A percentile compares a stretch with the other conserved stretches of the same genome.
These are phyloP conservation scores for Gyps fulvus DNA, from an alignment of 2,113 vertebrate species.

Conservation along the genomic window DNA sequence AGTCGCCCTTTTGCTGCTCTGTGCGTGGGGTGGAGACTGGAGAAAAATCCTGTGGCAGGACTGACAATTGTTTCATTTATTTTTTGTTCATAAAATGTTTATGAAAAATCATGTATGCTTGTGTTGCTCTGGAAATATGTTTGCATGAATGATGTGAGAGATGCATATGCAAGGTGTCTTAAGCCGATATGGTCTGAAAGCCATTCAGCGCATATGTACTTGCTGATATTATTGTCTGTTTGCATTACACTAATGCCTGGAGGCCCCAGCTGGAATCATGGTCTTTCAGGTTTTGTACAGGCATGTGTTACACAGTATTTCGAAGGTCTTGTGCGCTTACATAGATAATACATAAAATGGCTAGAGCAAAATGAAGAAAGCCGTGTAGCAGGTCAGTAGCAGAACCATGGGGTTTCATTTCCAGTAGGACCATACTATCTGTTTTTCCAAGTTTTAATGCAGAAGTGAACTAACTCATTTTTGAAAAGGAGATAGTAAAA, in stretches of 20 bases:
- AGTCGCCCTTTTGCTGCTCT: not conserved
- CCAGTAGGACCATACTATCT: not conserved
- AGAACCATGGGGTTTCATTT: not conserved
- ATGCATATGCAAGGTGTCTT: not conserved
- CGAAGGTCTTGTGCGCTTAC: accelerated
- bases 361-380: accelerated
- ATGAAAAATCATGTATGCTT: not conserved
- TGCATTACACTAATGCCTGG: not conserved
- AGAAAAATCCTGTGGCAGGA: not conserved
- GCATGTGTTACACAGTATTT: not conserved
- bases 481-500: not conserved
- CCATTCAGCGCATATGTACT: not conserved
- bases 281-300: not conserved
- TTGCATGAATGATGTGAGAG: accelerated
- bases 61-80: not conserved
- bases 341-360: too few relatives aligned
- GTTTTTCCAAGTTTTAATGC: not conserved
- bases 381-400: not conserved
- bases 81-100: not conserved
- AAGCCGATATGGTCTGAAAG: not conserved
- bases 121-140: not conserved
- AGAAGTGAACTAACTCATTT: not conserved
- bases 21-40: not conserved
- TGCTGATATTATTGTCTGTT: not conserved
- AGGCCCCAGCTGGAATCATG: not conserved